Evolutionary conservation across 2,113 vertebrate species (phyloP), one percentile per base, ranked within the genome.

Genomic region (Platanista minor): DNA sequence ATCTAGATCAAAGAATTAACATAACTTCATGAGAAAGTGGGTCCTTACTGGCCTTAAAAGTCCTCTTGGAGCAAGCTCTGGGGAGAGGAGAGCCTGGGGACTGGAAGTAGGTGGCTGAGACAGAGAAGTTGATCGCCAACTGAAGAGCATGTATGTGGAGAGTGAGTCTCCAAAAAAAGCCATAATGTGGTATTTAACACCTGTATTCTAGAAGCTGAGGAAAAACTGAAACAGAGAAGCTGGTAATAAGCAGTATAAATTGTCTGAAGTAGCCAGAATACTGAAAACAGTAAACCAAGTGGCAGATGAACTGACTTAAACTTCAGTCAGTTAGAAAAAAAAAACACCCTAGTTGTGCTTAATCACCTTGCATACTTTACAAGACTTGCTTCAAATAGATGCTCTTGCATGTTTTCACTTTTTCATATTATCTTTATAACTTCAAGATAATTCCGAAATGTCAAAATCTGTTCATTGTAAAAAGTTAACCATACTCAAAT

Each of bases 361-460:
- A 86, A 86, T 89, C 74, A 52, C n/a, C 52, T 89, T 64, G 36
- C 52, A 36, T 39, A 39, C 33, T 83, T 95, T 57, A 71, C 18
- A 67, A 82, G 43, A 92, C 90, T 87, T 87, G n/a, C 80, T 86
- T 95, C 93, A 87, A n/a, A 81, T 59, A n/a, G 31, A 81, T 72
- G 61, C 13, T 29, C 92, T 72, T 90, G n/a, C 29, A 87, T 83
- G 25, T 61, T 96, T 85, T 11, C 57, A n/a, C 18, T 67, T 86
- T 83, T 57, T 75, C 87, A 61, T 71, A 91, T 69, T 87, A 66
- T 64, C 93, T 75, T 93, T 72, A 66, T 75, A 43, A 80, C 72
- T 94, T 92, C 39, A 81, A 41, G 43, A 87, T 72, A 77, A 15
- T 61, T 54, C 33, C 33, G n/a, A 78, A 54, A 7, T 78, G 49